These are phyloP conservation scores for Typhlomys cinereus DNA, from an alignment of 2,113 vertebrate genomes.

Conservation along the genomic window DNA sequence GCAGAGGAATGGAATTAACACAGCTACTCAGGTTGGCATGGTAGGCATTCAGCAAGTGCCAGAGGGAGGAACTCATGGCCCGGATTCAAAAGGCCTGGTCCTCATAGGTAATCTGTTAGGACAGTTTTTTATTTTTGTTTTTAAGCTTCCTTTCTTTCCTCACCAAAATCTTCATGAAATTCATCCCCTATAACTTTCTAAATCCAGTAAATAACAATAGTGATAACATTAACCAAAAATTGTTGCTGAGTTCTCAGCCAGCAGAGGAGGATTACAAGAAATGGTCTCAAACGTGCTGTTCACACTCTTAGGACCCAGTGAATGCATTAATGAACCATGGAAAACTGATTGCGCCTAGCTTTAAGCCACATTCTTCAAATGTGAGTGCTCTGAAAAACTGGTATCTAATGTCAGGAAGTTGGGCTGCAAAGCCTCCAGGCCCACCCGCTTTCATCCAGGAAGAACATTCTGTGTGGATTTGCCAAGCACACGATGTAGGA, in stretches of 20 bases:
- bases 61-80: not conserved
- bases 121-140: not conserved
- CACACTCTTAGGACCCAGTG: not conserved
- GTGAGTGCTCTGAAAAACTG: not conserved
- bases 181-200: not conserved
- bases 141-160: not conserved
- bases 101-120: not conserved
- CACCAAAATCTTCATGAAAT: conserved; percentile 10
- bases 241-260: not conserved
- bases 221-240: not conserved
- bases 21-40: not conserved
- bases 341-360: not conserved
- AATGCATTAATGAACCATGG: conserved; percentile 22
- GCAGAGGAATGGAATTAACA: not conserved
- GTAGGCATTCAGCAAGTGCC: not conserved
- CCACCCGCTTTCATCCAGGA: not conserved
- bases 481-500: not conserved
- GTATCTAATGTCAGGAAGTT: not conserved
- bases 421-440: not conserved
- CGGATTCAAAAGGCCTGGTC: too few species aligned
- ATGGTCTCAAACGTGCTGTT: not conserved
- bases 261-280: not conserved
- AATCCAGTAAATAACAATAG: conserved; percentile 1
- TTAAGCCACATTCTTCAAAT: not conserved
- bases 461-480: not conserved